Conservation (phyloP, 1,140 invertebrate genomes). For the Cyrtorhinus lividipennis region DNA sequence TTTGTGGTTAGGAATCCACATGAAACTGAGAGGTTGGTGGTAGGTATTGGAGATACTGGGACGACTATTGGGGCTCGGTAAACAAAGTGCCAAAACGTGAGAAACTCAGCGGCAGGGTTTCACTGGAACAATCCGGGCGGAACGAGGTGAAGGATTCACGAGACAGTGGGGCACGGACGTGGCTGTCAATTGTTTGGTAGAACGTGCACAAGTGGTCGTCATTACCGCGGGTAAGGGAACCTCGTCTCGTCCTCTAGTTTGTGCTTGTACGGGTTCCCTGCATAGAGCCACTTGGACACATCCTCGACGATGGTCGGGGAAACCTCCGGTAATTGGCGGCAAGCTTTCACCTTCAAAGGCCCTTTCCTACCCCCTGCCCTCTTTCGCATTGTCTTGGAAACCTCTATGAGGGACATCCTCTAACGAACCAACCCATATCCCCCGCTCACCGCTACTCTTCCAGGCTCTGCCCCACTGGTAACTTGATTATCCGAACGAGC, state of each 20-base stretch:
- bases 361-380: neutral
- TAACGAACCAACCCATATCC: neutral
- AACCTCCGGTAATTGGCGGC: conserved; percentile 9
- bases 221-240: neutral
- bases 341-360: conserved; percentile 9
- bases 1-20: too few species aligned
- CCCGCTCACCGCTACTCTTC: neutral
- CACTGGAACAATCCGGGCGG: too few species aligned
- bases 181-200: conserved; percentile 4
- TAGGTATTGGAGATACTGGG: too few species aligned
- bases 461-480: neutral
- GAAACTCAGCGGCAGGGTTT: too few species aligned
- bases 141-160: too few species aligned
- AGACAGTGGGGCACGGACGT: too few species aligned
- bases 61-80: too few species aligned
- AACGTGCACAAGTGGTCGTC: conserved; percentile 6
- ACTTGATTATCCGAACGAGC: conserved; percentile 5
- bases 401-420: neutral
- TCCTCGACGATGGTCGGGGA: neutral
- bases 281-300: conserved; percentile 6
- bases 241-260: neutral
- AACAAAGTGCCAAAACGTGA: too few species aligned
- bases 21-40: too few species aligned
- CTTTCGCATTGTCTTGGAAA: conserved; percentile 1
- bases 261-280: neutral